Evolutionary conservation across 2,113 vertebrate species (phyloP), one percentile per base, ranked within the genome.

Genomic region (Struthidea cinerea): DNA sequence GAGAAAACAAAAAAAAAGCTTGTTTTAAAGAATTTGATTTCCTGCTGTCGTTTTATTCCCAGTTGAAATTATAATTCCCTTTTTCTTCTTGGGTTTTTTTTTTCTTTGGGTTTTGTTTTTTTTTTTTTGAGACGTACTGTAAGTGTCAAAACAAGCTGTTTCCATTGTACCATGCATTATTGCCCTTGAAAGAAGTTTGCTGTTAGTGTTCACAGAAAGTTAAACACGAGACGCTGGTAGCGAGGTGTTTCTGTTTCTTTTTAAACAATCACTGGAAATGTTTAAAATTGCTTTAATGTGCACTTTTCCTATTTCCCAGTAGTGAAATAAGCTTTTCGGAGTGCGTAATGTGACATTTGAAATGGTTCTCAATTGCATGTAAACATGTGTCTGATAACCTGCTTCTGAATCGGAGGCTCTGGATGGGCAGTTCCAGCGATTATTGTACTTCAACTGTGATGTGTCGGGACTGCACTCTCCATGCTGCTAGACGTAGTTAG

Each of bases 231-330:
- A 95, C 97, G 97, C 97, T 79, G 94, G 93, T 97, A 97, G 97
- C 76, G 95, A 97, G 97, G 96, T 96, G 76, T 98, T 98, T 97
- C 97, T 98, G 84, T 98, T 98, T 98, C 96, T 97, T 90, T 98
- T 97, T 87, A 84, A 97, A 97, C 96, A 97, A 98, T 98, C 98
- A 98, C 98, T 98, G 98, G 98, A 98, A 98, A 98, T 98, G 94
- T 98, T 98, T 97, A 96, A 97, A 98, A 97, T 97, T 95, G 96
- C 98, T 98, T 96, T 96, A 92, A 97, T 97, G 97, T 98, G 98
- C 98, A 98, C 98, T 98, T 98, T 90, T 97, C 97, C 96, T 97
- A 93, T 97, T 97, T 98, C 95, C 97, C 95, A 89, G 97, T 98
- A 98, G 98, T 97, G 95, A 97, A 97, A 98, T 98, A 98, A 98